Evolutionary conservation across 2,797 vertebrate species (phyloP).

Genomic region (Syngnathus acus): DNA sequence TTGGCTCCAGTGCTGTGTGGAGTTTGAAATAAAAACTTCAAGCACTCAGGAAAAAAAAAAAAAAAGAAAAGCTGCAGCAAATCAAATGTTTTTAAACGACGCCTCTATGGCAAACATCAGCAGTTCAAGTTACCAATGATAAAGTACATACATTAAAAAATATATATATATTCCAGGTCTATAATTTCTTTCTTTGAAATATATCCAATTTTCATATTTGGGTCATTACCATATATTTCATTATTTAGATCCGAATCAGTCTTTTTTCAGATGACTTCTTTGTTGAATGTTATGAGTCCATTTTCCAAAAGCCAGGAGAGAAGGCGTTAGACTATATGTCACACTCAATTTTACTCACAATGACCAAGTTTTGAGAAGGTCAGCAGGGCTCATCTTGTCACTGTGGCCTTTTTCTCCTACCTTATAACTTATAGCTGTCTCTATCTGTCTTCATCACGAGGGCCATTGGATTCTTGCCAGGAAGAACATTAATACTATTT

Average conservation of each 20-base stretch:
- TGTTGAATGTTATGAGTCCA: constrained; percentile 42
- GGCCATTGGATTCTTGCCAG: constrained; percentile 49
- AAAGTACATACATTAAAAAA: too few relatives aligned
- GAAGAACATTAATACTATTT: constrained; percentile 50
- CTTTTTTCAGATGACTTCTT: constrained; percentile 27
- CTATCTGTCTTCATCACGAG: constrained; percentile 53
- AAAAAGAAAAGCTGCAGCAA: not conserved
- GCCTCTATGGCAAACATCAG: not conserved
- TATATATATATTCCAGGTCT: not conserved
- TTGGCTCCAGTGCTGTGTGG: too few relatives aligned
- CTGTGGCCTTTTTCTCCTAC: constrained; percentile 42
- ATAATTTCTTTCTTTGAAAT: constrained; percentile 16
- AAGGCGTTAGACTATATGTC: constrained; percentile 42
- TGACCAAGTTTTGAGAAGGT: constrained; percentile 59
- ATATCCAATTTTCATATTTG: constrained; percentile 12
- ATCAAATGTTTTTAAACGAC: not conserved
- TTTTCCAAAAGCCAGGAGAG: constrained; percentile 27
- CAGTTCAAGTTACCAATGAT: too few relatives aligned
- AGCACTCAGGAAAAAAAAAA: too few relatives aligned
- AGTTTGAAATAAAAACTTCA: too few relatives aligned
- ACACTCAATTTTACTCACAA: constrained; percentile 39
- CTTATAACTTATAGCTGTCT: constrained; percentile 52
- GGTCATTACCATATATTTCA: constrained; percentile 40
- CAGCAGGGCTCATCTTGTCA: constrained; percentile 48
- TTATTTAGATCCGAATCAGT: constrained; percentile 43